phyloP scores from a whole-genome alignment of 2,797 vertebrate species.

The Varecia variegata region DNA sequence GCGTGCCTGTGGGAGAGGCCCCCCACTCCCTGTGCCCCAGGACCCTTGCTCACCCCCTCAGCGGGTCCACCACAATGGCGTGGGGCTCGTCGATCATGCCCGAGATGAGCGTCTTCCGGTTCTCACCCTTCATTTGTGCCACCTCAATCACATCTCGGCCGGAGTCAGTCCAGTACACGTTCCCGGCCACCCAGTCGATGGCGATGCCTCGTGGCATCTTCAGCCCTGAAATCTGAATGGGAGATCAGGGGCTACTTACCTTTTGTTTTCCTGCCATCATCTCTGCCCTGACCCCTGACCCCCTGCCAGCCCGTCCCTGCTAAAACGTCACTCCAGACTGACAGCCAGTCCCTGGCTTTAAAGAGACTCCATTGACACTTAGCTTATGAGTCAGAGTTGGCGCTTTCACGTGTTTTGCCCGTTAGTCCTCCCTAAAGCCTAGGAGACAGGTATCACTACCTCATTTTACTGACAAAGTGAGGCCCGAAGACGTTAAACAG shows the following conservation, averaged over 20 bases:
- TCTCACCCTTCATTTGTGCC: constrained; percentile 92
- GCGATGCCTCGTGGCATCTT: constrained; percentile 97
- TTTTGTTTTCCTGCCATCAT: neutral
- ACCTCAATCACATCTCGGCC: constrained; percentile 97
- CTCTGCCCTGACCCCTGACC: neutral
- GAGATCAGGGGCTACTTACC: neutral
- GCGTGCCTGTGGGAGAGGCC: neutral
- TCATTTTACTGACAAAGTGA: neutral
- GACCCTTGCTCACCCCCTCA: constrained; percentile 91
- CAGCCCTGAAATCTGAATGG: constrained; percentile 91
- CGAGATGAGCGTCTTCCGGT: constrained; percentile 96
- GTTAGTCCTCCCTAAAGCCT: neutral
- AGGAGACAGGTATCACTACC: neutral
- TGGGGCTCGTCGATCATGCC: constrained; percentile 98
- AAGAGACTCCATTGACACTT: neutral
- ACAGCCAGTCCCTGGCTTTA: neutral
- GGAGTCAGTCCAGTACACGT: constrained; percentile 98
- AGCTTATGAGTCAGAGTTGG: neutral
- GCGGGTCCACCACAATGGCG: constrained; percentile 95
- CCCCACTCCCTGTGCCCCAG: neutral
- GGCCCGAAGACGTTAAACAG: neutral
- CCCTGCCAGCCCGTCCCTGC: neutral
- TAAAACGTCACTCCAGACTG: neutral
- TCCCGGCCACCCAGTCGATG: constrained; percentile 97
- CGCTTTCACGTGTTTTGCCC: neutral